phyloP scores from a whole-genome alignment of 2,113 vertebrate genomes.

The Myotis davidii region DNA sequence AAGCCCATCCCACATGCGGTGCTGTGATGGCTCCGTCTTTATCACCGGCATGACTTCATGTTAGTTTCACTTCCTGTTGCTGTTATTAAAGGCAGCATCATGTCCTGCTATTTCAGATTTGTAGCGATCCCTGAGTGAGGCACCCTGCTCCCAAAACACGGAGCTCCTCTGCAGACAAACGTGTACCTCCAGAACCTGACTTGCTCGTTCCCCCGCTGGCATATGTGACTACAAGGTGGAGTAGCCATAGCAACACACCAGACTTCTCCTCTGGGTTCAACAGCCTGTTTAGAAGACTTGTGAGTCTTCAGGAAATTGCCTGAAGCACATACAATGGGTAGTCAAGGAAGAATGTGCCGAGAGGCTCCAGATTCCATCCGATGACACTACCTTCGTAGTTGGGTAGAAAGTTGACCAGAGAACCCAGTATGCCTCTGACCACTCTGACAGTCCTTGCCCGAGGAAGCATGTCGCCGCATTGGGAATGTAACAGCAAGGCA shows the following conservation, averaged over 20 bases:
- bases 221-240: background rate
- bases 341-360: background rate
- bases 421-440: fast-evolving
- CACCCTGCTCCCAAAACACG: background rate
- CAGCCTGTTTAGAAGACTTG: background rate
- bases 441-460: background rate
- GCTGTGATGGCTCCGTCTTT: background rate
- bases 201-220: no score
- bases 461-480: background rate
- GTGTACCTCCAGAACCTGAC: fast-evolving
- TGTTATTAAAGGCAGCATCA: background rate
- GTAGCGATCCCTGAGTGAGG: background rate
- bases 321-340: background rate
- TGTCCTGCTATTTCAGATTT: background rate
- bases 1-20: background rate
- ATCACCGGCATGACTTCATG: background rate
- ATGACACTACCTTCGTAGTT: background rate
- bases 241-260: fast-evolving
- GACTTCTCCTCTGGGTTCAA: background rate
- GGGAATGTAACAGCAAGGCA: fast-evolving
- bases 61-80: background rate
- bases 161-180: background rate
- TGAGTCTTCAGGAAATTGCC: background rate
- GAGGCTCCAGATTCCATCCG: background rate
- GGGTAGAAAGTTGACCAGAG: background rate